phyloP scores from a whole-genome alignment of 2,888 invertebrate genomes.

The Horisme vitalbata region DNA sequence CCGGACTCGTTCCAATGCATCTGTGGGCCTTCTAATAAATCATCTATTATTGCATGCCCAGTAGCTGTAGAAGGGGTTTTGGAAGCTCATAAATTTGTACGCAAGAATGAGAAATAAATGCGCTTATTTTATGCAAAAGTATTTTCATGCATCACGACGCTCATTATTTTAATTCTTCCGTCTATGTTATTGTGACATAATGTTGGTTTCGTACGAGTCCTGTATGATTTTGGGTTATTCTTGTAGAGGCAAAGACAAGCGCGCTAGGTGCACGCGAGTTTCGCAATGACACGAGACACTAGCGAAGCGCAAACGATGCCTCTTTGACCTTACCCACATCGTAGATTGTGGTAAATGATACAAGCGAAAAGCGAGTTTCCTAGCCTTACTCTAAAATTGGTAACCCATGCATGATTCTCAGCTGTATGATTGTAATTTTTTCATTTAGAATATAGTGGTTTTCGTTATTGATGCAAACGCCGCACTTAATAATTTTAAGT shows the following conservation, averaged over 20 bases:
- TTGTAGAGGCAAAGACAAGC: conserved; percentile 40
- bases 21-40: conserved; percentile 40
- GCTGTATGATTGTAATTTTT: no score
- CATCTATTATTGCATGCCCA: conserved; percentile 37
- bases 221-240: conserved; percentile 36
- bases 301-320: conserved; percentile 61
- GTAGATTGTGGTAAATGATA: conserved; percentile 30
- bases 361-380: conserved; percentile 13
- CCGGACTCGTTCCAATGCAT: conserved; percentile 49
- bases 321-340: conserved; percentile 64
- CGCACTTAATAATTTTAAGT: no score
- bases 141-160: conserved; percentile 37
- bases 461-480: no score
- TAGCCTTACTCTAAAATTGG: no score
- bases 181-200: conserved; percentile 39
- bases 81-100: conserved; percentile 51
- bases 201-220: conserved; percentile 30
- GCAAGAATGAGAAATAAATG: conserved; percentile 28
- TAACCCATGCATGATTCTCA: no score
- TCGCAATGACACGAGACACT: conserved; percentile 55
- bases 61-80: conserved; percentile 56
- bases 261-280: conserved; percentile 44
- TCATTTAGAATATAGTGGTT: no score
- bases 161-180: conserved; percentile 36
- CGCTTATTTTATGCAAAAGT: conserved; percentile 9